A percentile compares a stretch with the other conserved stretches of the same genome.
Conservation (phyloP, 2,797 vertebrate species). For the Smutsia temminckii region DNA sequence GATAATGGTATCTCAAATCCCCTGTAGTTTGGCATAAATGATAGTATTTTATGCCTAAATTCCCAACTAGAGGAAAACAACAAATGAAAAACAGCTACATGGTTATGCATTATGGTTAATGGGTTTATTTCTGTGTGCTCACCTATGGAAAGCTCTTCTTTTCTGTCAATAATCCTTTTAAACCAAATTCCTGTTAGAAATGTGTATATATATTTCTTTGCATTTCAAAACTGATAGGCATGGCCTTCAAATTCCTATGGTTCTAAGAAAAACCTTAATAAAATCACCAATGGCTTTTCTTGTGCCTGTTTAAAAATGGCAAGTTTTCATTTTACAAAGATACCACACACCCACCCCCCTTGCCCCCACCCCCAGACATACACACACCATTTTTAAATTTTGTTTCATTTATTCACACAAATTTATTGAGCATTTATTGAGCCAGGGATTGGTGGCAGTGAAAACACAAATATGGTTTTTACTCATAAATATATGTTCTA, state of each 20-base stretch:
- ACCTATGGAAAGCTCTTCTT: neutral
- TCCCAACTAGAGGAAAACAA: conserved; percentile 66
- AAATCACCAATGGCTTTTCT: neutral
- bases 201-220: neutral
- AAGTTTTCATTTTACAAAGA: conserved; percentile 46
- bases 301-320: neutral
- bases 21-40: conserved; percentile 50
- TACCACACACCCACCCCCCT: neutral
- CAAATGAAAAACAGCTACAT: neutral
- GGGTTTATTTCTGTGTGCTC: neutral
- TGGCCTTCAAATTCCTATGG: neutral
- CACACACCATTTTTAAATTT: neutral
- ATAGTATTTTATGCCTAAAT: conserved; percentile 68
- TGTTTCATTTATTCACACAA: neutral
- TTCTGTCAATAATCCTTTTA: neutral
- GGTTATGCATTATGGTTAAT: neutral
- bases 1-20: neutral
- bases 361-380: too few species aligned
- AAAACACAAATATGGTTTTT: neutral
- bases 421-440: neutral
- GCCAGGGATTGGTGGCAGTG: neutral
- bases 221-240: neutral
- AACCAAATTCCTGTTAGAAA: neutral
- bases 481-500: neutral
- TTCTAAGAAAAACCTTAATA: conserved; percentile 11